A percentile compares a stretch with the other conserved stretches of the same genome.
These are phyloP conservation scores for Ceriagrion tenellum DNA, from an alignment of 2,888 invertebrate species.

Conservation along the genomic window DNA sequence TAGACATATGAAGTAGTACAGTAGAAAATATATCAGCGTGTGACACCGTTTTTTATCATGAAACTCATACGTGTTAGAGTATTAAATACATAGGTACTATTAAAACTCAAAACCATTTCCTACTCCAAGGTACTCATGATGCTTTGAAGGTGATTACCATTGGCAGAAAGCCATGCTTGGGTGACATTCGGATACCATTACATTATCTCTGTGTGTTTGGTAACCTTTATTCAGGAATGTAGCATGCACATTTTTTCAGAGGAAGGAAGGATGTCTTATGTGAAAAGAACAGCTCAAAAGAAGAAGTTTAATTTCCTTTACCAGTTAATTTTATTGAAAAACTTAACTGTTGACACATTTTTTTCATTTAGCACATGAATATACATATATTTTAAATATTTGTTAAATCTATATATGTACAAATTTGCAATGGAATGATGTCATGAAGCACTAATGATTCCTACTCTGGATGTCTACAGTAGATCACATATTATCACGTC, in stretches of 20 bases:
- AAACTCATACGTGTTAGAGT: too few relatives aligned
- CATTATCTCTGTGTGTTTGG: background rate
- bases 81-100: background rate
- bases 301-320: background rate
- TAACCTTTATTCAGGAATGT: background rate
- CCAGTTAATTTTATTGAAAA: constrained; percentile 29
- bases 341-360: background rate
- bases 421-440: background rate
- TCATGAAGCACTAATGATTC: background rate
- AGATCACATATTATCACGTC: background rate
- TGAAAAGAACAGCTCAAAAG: background rate
- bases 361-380: background rate
- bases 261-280: background rate
- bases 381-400: background rate
- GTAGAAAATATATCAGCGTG: too few relatives aligned
- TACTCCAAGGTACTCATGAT: background rate
- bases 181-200: background rate
- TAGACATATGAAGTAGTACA: too few relatives aligned
- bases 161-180: background rate
- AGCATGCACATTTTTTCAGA: background rate
- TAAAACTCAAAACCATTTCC: background rate
- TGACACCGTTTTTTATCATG: too few relatives aligned
- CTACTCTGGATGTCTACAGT: background rate
- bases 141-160: too few relatives aligned
- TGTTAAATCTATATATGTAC: background rate